Evolutionary conservation across 1,140 invertebrate species (phyloP), one percentile per base, ranked within the genome.

Genomic region (Monomorium pharaonis): DNA sequence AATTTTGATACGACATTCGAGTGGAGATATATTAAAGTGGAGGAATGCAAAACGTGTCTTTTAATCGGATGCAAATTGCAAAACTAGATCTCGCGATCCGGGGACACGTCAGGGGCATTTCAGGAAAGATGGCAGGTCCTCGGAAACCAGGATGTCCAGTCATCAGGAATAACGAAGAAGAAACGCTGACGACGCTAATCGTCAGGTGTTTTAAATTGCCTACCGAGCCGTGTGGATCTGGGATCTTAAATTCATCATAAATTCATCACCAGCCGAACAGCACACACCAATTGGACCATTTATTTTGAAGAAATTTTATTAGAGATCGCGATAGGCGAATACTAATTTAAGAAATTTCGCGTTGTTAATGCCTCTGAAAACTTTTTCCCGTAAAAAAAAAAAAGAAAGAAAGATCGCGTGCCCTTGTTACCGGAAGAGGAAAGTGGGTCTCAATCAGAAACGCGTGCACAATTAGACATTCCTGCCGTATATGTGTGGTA

Each of bases 401-500:
- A 62, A 62, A 4, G 18, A 18, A 18, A 51, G n/a, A 24, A 62
- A 30, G 33, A 44, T 67, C 37, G 42, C 37, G 51, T 58, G 65
- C 14, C n/a, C 78, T 83, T 58, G 67, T 72, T 83, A 83, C 78
- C 78, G 77, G 76, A 67, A 81, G 84, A 86, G 78, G 58, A 86
- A 86, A 81, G 84, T 81, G 54, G 84, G 78, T 69, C 76, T 63
- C 60, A 81, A 84, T 69, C 54, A 70, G 77, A 58, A 62, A 67
- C 51, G 51, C 78, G 78, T 72, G 65, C 78, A 58, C 67, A 72
- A 83, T 72, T 83, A 83, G 78, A 83, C 78, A 72, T 83, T 83
- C 78, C 78, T 69, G 24, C 18, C 51, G 18, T 72, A 81, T 47
- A 24, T 37, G 51, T 16, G 65, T 16, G 78, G 65, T 83, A 83